phyloP scores from a whole-genome alignment of 2,888 invertebrate genomes.

The Hydrotaea diabolus region DNA sequence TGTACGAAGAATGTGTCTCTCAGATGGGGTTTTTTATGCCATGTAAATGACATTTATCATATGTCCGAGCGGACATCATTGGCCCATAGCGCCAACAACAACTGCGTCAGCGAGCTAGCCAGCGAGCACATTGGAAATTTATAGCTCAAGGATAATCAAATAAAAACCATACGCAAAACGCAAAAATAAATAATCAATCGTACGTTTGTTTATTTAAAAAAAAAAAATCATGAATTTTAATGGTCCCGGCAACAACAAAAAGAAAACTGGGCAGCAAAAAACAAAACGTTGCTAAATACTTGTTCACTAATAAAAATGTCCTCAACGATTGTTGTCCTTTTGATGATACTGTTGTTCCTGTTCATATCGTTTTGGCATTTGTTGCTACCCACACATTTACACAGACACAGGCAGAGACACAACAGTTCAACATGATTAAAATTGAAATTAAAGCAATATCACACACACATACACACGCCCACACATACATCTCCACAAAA shows the following conservation, averaged over 20 bases:
- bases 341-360: background rate
- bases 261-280: background rate
- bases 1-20: background rate
- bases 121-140: slow-evolving; percentile 46
- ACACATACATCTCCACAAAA: no score
- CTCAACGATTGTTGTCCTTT: background rate
- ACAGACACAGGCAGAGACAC: background rate
- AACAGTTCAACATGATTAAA: slow-evolving; percentile 37
- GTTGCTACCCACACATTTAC: slow-evolving; percentile 16
- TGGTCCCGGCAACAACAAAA: background rate
- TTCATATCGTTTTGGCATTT: slow-evolving; percentile 10
- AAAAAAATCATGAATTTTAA: slow-evolving; percentile 15
- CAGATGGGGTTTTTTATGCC: background rate
- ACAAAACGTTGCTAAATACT: background rate
- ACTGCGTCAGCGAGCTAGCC: background rate
- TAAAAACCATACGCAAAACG: slow-evolving; percentile 45
- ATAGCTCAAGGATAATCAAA: slow-evolving; percentile 61
- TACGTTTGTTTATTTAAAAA: slow-evolving; percentile 8
- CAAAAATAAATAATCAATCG: background rate
- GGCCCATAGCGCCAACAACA: background rate
- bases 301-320: background rate
- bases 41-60: slow-evolving; percentile 26
- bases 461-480: background rate
- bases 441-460: slow-evolving; percentile 40
- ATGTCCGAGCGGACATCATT: background rate